phyloP scores from a whole-genome alignment of 2,797 vertebrate species.

The Sitta carolinensis region DNA sequence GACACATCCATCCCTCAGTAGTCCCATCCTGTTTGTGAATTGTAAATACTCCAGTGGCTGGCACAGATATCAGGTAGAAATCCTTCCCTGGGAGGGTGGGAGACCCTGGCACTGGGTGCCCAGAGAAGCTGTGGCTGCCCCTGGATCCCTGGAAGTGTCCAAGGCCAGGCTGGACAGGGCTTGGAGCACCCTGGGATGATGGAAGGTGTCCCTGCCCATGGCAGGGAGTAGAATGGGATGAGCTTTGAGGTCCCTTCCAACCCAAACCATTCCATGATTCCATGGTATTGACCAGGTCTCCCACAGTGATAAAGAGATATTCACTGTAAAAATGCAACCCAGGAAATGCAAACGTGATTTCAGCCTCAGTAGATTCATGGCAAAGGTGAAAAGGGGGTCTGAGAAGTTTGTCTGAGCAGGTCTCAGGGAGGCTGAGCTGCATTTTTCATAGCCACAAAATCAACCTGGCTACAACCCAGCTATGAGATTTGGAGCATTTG shows the following conservation, averaged over 20 bases:
- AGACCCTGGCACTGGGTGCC: not conserved
- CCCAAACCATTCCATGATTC: accelerated
- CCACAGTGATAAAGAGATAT: not conserved
- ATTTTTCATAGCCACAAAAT: not conserved
- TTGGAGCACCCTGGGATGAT: accelerated
- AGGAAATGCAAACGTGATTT: not conserved
- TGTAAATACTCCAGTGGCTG: too few relatives aligned
- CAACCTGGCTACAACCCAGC: accelerated
- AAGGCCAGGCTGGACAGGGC: accelerated
- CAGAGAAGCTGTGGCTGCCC: not conserved
- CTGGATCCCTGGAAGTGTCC: not conserved
- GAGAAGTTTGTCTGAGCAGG: not conserved
- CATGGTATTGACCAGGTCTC: not conserved
- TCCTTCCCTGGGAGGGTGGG: not conserved
- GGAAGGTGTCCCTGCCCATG: not conserved
- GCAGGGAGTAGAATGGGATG: accelerated
- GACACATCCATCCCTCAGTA: too few relatives aligned
- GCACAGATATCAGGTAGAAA: not conserved
- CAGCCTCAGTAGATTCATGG: not conserved
- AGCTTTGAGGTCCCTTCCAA: not conserved
- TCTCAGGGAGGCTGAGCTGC: accelerated
- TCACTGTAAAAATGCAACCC: not conserved
- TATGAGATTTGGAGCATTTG: too few relatives aligned
- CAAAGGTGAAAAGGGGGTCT: not conserved
- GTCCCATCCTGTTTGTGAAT: too few relatives aligned